Evolutionary conservation across 2,888 invertebrate species (phyloP), one percentile per base, ranked within the genome.

Genomic region (Campoletis raptor): DNA sequence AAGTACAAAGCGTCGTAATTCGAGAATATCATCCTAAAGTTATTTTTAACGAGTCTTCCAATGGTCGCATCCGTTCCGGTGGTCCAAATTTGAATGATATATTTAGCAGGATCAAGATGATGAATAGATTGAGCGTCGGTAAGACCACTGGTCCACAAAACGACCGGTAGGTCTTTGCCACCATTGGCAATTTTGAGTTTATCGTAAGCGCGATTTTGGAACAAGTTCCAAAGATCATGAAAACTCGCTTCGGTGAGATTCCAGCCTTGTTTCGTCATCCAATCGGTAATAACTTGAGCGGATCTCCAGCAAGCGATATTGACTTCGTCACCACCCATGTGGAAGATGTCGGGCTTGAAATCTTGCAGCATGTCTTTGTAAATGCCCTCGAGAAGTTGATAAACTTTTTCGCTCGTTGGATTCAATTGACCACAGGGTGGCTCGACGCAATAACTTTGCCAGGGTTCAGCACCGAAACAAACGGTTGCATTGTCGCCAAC

Each of bases 311-410:
- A 98, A 6, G 94, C 94, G 52, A 96, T 48, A 82, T 91, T 95
- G 0, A 96, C 97, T 93, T 98, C 98, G 92, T 98, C 98, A 0
- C 98, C 98, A 1, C 98, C 98, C 98, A 98, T 98, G 93, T 98
- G 98, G 94, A 98, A 98, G 2, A 98, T 95, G 92, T 97, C 97
- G 0, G 97, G 96, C 0, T 96, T 92, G 93, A 97, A 97, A 72
- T 96, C 95, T 0, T 96, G 95, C 24, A 97, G 94, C 97, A 98
- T 97, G 90, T 98, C 98, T 0, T 94, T 94, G 93, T 97, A 98
- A 81, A 98, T 96, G 85, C 96, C 97, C 90, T 96, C 95, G 21
- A 97, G 93, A 69, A 96, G 95, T 72, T 97, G 95, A 91, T 98
- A 98, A 8, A 97, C 94, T 77, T 95, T 95, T 0, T 96, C 96